These are phyloP conservation scores for rat (Rattus norvegicus) DNA, from an alignment of 2,113 vertebrate species.

Conservation along the genomic window DNA sequence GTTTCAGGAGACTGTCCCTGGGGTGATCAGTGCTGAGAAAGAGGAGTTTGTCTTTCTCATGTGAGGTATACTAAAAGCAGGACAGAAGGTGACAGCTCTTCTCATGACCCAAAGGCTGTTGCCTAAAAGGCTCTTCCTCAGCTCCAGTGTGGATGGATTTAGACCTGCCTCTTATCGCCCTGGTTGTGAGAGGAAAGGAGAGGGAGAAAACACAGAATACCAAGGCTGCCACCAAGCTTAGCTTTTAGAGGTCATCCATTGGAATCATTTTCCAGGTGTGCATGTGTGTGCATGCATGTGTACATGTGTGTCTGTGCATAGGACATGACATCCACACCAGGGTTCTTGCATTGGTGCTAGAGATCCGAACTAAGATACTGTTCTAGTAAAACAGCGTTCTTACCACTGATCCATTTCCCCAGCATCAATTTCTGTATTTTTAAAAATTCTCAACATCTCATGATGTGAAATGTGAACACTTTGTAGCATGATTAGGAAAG, in stretches of 20 bases:
- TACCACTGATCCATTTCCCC: not conserved
- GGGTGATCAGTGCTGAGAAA: not conserved
- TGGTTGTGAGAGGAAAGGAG: rapidly evolving
- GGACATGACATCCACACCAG: not conserved
- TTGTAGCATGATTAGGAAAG: not conserved
- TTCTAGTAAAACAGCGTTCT: not conserved
- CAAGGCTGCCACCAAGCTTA: not conserved
- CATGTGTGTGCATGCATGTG: not conserved
- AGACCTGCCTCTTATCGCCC: too few species aligned
- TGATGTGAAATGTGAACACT: not conserved
- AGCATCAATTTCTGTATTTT: not conserved
- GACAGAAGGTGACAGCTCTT: too few species aligned
- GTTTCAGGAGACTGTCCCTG: not conserved
- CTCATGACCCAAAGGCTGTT: rapidly evolving
- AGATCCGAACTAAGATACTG: not conserved
- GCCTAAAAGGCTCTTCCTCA: not conserved
- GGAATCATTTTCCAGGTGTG: not conserved
- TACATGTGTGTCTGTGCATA: rapidly evolving
- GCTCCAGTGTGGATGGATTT: rapidly evolving
- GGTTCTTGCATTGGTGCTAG: too few species aligned
- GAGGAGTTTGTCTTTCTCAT: not conserved
- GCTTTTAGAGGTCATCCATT: not conserved
- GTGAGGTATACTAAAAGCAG: not conserved
- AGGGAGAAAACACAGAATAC: not conserved
- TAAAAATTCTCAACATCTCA: not conserved